Evolutionary conservation across 2,888 invertebrate genomes (phyloP), one percentile per base, ranked within the genome.

Genomic region (Thereva unica): DNA sequence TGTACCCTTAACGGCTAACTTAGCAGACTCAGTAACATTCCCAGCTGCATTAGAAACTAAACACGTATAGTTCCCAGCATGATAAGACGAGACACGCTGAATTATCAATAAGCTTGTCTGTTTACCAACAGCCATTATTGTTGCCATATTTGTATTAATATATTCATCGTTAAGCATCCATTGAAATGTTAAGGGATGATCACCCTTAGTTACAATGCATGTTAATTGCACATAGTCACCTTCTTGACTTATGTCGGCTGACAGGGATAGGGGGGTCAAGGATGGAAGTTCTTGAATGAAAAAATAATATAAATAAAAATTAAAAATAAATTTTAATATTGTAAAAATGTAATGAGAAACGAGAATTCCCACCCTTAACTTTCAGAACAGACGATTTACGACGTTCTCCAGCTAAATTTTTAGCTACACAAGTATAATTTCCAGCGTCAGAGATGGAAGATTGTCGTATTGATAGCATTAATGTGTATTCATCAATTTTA

Each of bases 171-270:
- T 77, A 2, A 79, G 68, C 41, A 70, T 72, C 88, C 88, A 88
- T 8, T 86, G 83, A 74, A 88, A 87, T 70, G 84, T 84, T 49
- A 88, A 85, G 1, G 88, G 88, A 83, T 87, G 84, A 75, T 88
- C 87, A 23, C 88, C 88, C 47, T 87, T 86, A 49, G 89, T 92
- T 59, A 93, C 90, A 57, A 91, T 91, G 77, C 94, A 94, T 1
- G 93, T 90, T 49, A 93, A 85, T 77, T 93, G 89, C 59, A 91
- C 87, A 73, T 93, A 84, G 79, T 93, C 89, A 65, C 91, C 89
- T 68, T 77, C 74, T 70, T 76, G 73, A 59, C 76, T 76, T 9
- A 84, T 68, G 65, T 77, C 73, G 38, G 77, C 71, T 66, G 79
- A 79, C 4, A 79, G 73, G 50, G 76, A 76, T n/a, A 79, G 71